Evolutionary conservation across 2,888 invertebrate species (phyloP).

Genomic region (Lepidochitona cinerea): DNA sequence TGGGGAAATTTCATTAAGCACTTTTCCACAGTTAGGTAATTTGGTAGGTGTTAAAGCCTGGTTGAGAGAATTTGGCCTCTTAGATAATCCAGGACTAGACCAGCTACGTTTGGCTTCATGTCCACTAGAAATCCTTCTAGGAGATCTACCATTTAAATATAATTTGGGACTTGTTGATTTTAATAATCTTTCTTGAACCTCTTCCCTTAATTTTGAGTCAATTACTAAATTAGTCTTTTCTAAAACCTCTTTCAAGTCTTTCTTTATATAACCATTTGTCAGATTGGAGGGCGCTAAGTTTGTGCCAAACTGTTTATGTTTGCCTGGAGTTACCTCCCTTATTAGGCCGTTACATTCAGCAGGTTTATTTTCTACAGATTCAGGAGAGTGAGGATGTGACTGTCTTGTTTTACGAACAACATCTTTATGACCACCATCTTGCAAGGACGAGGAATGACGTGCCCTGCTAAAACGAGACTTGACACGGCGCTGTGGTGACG

Average conservation of each 20-base stretch:
- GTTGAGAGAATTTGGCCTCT: not conserved
- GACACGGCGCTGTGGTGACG: not conserved
- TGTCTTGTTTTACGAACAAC: not conserved
- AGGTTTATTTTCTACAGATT: not conserved
- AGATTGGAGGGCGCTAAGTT: not conserved
- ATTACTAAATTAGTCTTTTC: conserved; percentile 36
- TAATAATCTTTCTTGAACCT: conserved; percentile 43
- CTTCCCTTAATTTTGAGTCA: conserved; percentile 38
- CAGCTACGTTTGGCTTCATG: not conserved
- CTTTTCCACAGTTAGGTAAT: conserved; percentile 24
- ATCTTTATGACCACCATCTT: not conserved
- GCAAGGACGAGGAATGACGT: not conserved
- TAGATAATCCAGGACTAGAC: not conserved
- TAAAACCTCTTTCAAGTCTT: not conserved
- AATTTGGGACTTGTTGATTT: conserved; percentile 25
- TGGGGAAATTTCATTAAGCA: conserved; percentile 51
- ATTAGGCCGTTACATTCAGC: not conserved
- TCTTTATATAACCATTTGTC: not conserved
- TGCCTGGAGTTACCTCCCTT: not conserved
- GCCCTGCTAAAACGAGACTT: too few relatives aligned
- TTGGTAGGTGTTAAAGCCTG: not conserved
- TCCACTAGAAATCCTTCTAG: conserved; percentile 2
- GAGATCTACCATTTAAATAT: conserved; percentile 23
- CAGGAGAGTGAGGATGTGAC: not conserved
- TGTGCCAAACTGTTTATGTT: not conserved